Conservation (phyloP, 2,113 vertebrate species). For the Cyanoderma ruficeps region DNA sequence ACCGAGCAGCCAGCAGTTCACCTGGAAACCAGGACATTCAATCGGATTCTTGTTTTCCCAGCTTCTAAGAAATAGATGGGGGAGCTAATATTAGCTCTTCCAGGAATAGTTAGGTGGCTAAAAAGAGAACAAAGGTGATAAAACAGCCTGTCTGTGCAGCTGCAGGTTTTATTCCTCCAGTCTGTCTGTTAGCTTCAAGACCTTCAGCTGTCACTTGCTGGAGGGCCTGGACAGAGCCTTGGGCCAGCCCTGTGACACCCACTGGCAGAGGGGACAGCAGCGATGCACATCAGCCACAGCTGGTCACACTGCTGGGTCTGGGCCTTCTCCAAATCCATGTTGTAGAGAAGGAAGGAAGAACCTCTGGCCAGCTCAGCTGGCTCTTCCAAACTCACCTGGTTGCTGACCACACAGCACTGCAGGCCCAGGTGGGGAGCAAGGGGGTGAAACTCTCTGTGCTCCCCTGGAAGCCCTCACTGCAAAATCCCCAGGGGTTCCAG, state of each 20-base stretch:
- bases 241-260: background rate
- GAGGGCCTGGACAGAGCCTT: background rate
- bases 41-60: background rate
- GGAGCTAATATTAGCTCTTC: slow-evolving; percentile 61
- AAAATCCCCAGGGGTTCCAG: background rate
- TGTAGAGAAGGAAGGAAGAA: background rate
- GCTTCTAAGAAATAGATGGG: slow-evolving; percentile 33
- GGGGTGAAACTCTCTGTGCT: background rate
- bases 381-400: background rate
- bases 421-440: rapidly evolving
- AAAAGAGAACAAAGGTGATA: slow-evolving; percentile 62
- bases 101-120: slow-evolving; percentile 63
- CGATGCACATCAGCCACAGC: background rate
- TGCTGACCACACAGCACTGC: background rate
- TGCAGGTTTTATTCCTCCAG: slow-evolving; percentile 10
- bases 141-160: slow-evolving; percentile 28
- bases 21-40: slow-evolving; percentile 16
- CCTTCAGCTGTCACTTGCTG: background rate
- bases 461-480: background rate
- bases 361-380: background rate
- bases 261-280: background rate
- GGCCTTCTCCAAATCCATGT: background rate
- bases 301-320: background rate
- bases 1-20: background rate
- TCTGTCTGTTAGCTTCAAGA: background rate